A percentile compares a stretch with the other conserved stretches of the same genome.
Evolutionary conservation across 37 sponge, comb jelly and placozoan genomes (phyloP).

Genomic region (Bolinopsis microptera): DNA sequence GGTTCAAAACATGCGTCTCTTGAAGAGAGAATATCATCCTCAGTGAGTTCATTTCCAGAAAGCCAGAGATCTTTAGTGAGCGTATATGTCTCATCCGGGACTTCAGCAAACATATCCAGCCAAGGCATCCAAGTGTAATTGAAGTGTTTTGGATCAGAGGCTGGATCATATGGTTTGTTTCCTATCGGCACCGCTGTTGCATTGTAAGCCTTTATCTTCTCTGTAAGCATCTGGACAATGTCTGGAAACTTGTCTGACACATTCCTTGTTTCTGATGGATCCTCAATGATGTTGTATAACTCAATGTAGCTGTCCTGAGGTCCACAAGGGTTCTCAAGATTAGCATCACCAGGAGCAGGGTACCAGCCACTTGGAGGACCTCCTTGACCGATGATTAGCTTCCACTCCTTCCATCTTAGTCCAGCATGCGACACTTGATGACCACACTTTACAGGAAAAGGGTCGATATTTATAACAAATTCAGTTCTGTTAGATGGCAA

Average conservation of each 20-base stretch:
- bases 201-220: conserved; percentile 49
- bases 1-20: neutral
- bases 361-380: conserved; percentile 55
- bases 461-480: conserved; percentile 51
- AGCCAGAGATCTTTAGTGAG: neutral
- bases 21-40: neutral
- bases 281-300: conserved; percentile 51
- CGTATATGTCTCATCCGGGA: neutral
- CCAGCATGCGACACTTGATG: conserved; percentile 46
- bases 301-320: neutral
- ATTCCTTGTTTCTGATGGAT: conserved; percentile 47
- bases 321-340: neutral
- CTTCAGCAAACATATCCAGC: neutral
- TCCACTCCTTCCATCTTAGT: conserved; percentile 51
- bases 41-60: neutral
- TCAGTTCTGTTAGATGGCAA: conserved; percentile 38
- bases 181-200: conserved; percentile 21
- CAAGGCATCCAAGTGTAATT: conserved; percentile 39
- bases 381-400: conserved; percentile 7
- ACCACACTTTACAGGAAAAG: conserved; percentile 17
- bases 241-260: conserved; percentile 44
- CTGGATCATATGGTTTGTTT: conserved; percentile 17
- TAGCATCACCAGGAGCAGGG: neutral
- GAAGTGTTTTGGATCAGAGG: neutral
- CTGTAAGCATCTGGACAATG: conserved; percentile 9